Base-by-base conservation (phyloP, 2,113 vertebrate species). In the Mustela lutreola region DNA sequence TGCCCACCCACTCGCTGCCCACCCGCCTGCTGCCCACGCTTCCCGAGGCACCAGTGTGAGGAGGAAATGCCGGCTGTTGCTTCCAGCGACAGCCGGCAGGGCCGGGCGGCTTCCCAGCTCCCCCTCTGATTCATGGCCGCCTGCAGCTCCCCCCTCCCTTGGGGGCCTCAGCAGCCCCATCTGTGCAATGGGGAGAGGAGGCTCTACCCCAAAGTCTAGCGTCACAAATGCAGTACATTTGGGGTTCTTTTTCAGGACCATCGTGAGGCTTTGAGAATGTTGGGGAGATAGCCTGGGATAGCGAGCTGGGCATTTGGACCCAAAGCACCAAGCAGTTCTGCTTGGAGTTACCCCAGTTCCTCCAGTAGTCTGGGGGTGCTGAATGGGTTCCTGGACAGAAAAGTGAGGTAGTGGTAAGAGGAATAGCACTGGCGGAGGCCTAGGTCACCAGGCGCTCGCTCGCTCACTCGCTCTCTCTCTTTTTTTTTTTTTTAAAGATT, bases 151-250 rank as follows among this genome's bases (percentile, higher is more conserved):
- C 96, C 95, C 97, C 87, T 95, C 96, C 87, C 96, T 56, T 96
- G 97, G 97, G 97, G 87, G 91, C 97, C 98, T 98, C 98, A 95
- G 98, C 97, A 98, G 93, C 98, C 97, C 98, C 98, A 98, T 98
- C 98, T 98, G 98, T 98, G 97, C 97, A 98, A 98, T 98, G 98
- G 98, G 97, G 96, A 98, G 97, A 98, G 92, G 86, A 96, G 76
- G 56, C 95, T 94, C 22, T 95, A 60, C 48, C 88, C 63, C 42
- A 39, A 21, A 22, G 63, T 81, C 24, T 71, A 53, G 7, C 3
- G 1, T 95, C 84, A 60, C 86, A 56, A 19, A 89, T 45, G 79
- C 50, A 24, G 0, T 65, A 39, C 15, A 63, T 11, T 87, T n/a
- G 67, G 8, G 24, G 39, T 73, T 89, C 73, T 95, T 85, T 85